Evolutionary conservation across 1,140 invertebrate genomes (phyloP), one percentile per base, ranked within the genome.

Genomic region (Euura saliciscinereae): DNA sequence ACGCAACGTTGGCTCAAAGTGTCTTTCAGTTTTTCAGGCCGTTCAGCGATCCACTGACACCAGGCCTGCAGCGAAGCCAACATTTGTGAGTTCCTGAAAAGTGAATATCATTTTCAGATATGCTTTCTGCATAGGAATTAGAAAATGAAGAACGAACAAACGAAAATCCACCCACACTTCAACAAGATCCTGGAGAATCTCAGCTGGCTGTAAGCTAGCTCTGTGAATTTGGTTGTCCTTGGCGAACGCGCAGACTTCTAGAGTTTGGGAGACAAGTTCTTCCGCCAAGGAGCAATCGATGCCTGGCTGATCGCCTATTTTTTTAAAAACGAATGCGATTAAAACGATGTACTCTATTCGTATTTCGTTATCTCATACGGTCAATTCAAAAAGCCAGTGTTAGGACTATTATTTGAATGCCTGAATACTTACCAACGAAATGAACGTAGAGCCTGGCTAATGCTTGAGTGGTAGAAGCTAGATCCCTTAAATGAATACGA

Each of bases 41-140:
- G 82, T 72, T 86, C 84, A 43, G 77, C 79, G 69, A 90, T 84
- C 91, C 92, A 93, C 77, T 91, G 90, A 74, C 90, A 88, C 89
- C 91, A 94, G 0, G 92, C 90, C 81, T 92, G 91, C 43, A 93
- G 81, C 4, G 92, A 89, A 8, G 91, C 92, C 46, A 94, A 83
- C 28, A 91, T 86, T 81, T 94, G 91, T 59, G 91, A 91, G 84
- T 93, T 91, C n/a, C 92, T 93, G 77, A 7, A 83, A 78, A 71
- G 74, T 72, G 69, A 83, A 28, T 28, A 28, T 28, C 28, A 28
- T 28, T 28, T 28, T 28, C 28, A 28, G 28, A 28, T 1, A 28
- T 28, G 28, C 28, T 28, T 28, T 28, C 28, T 28, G 28, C 28
- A 28, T 1, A 28, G 28, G 28, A 28, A 28, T 28, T 28, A 28